Conservation (phyloP, 2,888 invertebrate species). For the Caenorhabditis sp. region DNA sequence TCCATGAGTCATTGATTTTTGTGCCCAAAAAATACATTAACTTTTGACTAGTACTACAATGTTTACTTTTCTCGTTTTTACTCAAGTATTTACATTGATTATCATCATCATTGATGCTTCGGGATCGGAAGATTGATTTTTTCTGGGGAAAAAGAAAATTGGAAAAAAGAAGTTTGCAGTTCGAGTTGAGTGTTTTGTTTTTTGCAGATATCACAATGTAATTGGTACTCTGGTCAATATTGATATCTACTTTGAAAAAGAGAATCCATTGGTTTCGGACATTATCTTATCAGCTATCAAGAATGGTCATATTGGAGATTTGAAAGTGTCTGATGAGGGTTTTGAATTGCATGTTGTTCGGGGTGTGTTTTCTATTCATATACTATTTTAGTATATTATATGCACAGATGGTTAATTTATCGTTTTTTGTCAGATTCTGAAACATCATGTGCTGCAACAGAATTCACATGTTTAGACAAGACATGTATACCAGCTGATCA, state of each 20-base stretch:
- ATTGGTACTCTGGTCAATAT: constrained; percentile 64
- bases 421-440: constrained; percentile 43
- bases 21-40: too few relatives aligned
- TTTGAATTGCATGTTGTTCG: constrained; percentile 62
- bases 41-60: neutral
- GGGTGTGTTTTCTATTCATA: constrained; percentile 45
- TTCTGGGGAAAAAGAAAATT: too few relatives aligned
- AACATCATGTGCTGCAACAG: constrained; percentile 42
- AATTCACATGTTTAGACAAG: constrained; percentile 59
- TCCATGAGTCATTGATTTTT: too few relatives aligned
- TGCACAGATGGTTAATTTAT: neutral
- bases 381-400: neutral
- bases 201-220: constrained; percentile 62
- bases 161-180: neutral
- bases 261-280: constrained; percentile 48
- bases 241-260: constrained; percentile 58
- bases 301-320: constrained; percentile 54
- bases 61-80: neutral
- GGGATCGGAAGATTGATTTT: too few relatives aligned
- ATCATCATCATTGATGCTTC: neutral
- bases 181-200: constrained; percentile 2
- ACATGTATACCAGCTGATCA: constrained; percentile 51
- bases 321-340: constrained; percentile 63
- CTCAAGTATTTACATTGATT: neutral
- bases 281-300: constrained; percentile 52